Evolutionary conservation across 2,888 invertebrate genomes (phyloP).

Genomic region (Drosophila dives): DNA sequence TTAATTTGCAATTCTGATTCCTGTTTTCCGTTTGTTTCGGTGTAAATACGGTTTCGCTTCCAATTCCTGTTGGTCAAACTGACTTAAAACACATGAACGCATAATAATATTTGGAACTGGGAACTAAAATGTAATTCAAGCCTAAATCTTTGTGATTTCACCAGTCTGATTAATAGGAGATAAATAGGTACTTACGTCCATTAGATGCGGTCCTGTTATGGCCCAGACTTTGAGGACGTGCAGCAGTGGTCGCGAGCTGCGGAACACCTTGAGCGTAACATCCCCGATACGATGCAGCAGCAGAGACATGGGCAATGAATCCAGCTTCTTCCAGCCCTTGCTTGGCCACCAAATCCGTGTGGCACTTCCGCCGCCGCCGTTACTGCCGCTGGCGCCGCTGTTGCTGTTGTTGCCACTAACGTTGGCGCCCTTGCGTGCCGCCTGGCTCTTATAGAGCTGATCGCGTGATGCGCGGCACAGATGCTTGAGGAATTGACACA

Average conservation of each 20-base stretch:
- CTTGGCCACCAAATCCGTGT: conserved; percentile 85
- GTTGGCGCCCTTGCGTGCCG: conserved; percentile 85
- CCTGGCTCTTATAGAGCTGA: conserved; percentile 86
- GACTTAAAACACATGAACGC: no score
- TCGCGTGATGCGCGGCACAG: conserved; percentile 94
- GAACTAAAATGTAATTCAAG: background rate
- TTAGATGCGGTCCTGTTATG: conserved; percentile 95
- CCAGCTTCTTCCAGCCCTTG: conserved; percentile 85
- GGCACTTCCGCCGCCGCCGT: conserved; percentile 32
- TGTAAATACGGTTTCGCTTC: background rate
- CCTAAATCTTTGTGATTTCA: background rate
- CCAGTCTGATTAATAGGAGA: no score
- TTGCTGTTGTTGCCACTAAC: background rate
- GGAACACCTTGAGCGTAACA: conserved; percentile 93
- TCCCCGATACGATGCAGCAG: conserved; percentile 94
- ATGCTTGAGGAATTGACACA: conserved; percentile 92
- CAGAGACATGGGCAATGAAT: conserved; percentile 86
- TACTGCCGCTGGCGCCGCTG: background rate
- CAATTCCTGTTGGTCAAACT: background rate
- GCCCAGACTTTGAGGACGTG: conserved; percentile 98
- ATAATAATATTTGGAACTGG: background rate
- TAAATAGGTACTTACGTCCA: conserved; percentile 88
- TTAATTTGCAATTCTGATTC: background rate
- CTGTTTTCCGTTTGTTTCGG: background rate
- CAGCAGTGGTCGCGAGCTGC: conserved; percentile 93